Evolutionary conservation across 2,797 vertebrate genomes (phyloP).

Genomic region (Margarornis squamiger): DNA sequence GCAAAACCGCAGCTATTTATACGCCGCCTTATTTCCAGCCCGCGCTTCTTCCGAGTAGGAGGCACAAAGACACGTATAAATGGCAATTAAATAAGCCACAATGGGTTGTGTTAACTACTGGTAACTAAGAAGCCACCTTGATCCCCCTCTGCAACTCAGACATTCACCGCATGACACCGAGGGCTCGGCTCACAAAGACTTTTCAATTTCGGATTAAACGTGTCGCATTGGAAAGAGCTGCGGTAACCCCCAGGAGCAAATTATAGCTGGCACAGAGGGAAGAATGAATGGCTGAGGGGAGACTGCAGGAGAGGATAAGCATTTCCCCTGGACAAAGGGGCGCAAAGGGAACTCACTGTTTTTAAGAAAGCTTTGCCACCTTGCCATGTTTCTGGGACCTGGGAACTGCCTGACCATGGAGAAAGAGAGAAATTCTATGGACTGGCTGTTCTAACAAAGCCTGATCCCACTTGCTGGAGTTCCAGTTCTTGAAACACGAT

Average conservation of each 20-base stretch:
- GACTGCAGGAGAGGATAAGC: neutral
- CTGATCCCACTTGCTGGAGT: neutral
- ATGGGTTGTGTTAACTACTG: conserved; percentile 43
- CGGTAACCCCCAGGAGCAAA: neutral
- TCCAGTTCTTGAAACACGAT: neutral
- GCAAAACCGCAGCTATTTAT: neutral
- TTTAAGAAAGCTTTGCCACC: neutral
- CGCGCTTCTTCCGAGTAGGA: neutral
- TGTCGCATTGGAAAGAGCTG: conserved; percentile 1
- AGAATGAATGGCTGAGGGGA: neutral
- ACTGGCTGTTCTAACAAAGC: neutral
- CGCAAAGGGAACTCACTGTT: neutral
- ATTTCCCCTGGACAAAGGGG: neutral
- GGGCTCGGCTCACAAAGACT: conserved; percentile 41
- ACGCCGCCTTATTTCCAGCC: neutral
- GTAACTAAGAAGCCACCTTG: conserved; percentile 38
- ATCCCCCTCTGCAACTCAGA: conserved; percentile 7
- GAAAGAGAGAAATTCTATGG: neutral
- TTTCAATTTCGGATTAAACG: conserved; percentile 57
- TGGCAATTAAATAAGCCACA: conserved; percentile 36
- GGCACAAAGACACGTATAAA: neutral
- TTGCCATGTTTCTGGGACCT: neutral
- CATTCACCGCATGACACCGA: neutral
- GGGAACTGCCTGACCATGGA: neutral
- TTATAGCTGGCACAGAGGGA: neutral